Conservation (phyloP, 2,888 invertebrate species). For the Caenorhabditis sp. region DNA sequence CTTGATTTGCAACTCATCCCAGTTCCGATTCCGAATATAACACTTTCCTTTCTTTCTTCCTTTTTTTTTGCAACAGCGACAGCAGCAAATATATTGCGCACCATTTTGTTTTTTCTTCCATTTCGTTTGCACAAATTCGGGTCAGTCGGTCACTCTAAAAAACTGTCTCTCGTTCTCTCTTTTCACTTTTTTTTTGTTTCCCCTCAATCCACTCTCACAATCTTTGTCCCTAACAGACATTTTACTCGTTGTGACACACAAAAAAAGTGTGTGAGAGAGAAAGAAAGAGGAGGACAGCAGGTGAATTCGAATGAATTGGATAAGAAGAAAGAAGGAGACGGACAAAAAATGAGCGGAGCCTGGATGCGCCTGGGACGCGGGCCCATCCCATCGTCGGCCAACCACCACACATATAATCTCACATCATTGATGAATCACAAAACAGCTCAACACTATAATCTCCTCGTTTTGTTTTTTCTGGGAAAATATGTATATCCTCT, state of each 20-base stretch:
- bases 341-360: conserved; percentile 19
- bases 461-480: too few species aligned
- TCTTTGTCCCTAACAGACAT: too few species aligned
- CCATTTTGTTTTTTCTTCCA: background rate
- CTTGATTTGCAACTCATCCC: too few species aligned
- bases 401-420: too few species aligned
- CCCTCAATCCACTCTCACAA: conserved; percentile 12
- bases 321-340: conserved; percentile 5
- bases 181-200: conserved; percentile 10
- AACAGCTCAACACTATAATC: too few species aligned
- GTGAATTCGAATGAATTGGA: too few species aligned
- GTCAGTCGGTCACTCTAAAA: conserved; percentile 36
- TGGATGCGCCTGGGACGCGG: conserved; percentile 22
- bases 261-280: conserved; percentile 8
- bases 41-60: background rate
- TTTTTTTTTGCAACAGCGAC: background rate
- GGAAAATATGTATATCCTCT: too few species aligned
- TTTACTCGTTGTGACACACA: conserved; percentile 8
- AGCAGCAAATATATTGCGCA: background rate
- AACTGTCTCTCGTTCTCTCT: background rate
- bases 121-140: conserved; percentile 32
- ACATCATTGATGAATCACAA: too few species aligned
- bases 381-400: background rate
- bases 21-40: background rate
- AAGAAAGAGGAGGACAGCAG: background rate